Percentiles rank a stretch among this genome's conserved stretches.
Evolutionary conservation across 2,888 invertebrate species (phyloP).

Genomic region (Muschampia plurimacula): DNA sequence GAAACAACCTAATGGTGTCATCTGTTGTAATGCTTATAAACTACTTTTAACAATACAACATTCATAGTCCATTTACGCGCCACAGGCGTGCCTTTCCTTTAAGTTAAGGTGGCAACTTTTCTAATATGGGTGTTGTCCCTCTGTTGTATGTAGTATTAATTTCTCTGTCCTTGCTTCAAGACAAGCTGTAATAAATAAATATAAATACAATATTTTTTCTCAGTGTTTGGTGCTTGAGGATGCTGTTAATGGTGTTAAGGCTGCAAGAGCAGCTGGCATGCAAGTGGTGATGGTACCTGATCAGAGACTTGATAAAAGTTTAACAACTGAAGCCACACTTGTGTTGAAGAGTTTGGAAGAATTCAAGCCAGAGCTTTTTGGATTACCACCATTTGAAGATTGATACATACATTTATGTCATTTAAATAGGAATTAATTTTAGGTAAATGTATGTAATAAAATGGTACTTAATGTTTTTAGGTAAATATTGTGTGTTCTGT

Average conservation of each 20-base stretch:
- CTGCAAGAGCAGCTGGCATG: constrained; percentile 93
- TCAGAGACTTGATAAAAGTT: constrained; percentile 58
- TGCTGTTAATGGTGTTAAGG: constrained; percentile 94
- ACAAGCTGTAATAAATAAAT: background rate
- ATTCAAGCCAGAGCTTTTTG: constrained; percentile 93
- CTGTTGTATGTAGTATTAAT: too few species aligned
- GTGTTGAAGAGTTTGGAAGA: constrained; percentile 90
- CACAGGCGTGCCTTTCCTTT: too few species aligned
- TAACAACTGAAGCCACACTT: constrained; percentile 85
- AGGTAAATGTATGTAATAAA: background rate
- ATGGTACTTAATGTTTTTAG: too few species aligned
- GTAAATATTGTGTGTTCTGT: background rate
- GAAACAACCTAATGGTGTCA: too few species aligned
- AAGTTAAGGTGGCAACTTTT: too few species aligned
- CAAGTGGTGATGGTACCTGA: constrained; percentile 94
- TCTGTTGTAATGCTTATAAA: too few species aligned
- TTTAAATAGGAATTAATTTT: constrained; percentile 1
- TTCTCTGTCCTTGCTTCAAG: too few species aligned
- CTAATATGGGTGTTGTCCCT: too few species aligned
- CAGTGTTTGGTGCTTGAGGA: constrained; percentile 96
- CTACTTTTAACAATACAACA: too few species aligned
- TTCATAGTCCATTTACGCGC: too few species aligned
- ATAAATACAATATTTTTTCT: constrained; percentile 41
- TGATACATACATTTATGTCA: constrained; percentile 42
- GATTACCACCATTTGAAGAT: constrained; percentile 88